These are phyloP conservation scores for Luffia ferchaultella DNA, from an alignment of 2,888 invertebrate species.

Conservation along the genomic window DNA sequence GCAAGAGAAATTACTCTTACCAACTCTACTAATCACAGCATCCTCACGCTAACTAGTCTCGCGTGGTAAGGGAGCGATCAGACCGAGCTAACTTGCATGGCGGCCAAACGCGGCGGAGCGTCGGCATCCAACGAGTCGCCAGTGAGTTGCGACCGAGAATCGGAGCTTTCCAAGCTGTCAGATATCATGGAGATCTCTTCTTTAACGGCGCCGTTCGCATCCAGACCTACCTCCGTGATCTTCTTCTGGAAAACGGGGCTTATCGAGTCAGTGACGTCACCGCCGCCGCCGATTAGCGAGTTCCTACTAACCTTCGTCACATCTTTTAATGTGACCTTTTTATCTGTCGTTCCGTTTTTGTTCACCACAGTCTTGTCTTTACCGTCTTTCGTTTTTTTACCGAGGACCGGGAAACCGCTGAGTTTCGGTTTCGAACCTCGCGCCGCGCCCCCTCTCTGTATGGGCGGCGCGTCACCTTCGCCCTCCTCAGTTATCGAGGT, in stretches of 20 bases:
- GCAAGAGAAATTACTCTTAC: too few relatives aligned
- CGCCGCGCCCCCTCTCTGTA: conserved; percentile 56
- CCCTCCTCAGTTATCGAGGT: conserved; percentile 76
- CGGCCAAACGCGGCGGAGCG: conserved; percentile 55
- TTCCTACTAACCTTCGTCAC: conserved; percentile 55
- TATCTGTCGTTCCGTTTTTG: conserved; percentile 29
- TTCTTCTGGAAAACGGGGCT: conserved; percentile 43
- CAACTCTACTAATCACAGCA: background rate
- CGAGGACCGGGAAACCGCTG: conserved; percentile 67
- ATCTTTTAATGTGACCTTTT: conserved; percentile 52
- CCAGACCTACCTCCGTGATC: conserved; percentile 36
- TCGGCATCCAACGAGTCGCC: conserved; percentile 59
- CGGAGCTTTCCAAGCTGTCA: conserved; percentile 48
- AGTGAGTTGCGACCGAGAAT: conserved; percentile 56
- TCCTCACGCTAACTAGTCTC: background rate
- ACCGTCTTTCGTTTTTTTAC: conserved; percentile 68
- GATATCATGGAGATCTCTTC: conserved; percentile 55
- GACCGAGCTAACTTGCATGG: conserved; percentile 70
- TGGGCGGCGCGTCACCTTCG: conserved; percentile 56
- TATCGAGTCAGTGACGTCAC: conserved; percentile 48
- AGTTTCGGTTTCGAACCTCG: conserved; percentile 70
- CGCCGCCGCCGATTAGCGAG: conserved; percentile 44
- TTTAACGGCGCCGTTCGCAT: conserved; percentile 51
- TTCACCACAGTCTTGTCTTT: conserved; percentile 45
- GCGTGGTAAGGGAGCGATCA: conserved; percentile 21